A percentile compares a stretch with the other conserved stretches of the same genome.
Conservation (phyloP, 2,888 invertebrate species). For the Beris morrisii region DNA sequence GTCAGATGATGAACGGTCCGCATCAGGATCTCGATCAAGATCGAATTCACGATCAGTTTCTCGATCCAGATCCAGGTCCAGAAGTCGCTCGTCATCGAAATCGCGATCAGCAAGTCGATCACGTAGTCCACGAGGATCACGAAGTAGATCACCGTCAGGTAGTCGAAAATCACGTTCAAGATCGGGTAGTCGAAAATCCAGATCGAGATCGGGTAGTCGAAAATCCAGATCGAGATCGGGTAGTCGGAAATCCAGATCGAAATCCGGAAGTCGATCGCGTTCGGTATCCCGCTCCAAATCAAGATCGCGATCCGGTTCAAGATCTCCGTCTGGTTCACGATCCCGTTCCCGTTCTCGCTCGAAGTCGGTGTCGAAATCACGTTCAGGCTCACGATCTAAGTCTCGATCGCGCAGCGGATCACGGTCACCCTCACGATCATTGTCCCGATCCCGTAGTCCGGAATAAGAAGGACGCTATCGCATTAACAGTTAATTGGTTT, state of each 20-base stretch:
- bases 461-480: no score
- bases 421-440: slow-evolving; percentile 41
- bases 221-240: slow-evolving; percentile 51
- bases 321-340: slow-evolving; percentile 39
- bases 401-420: slow-evolving; percentile 44
- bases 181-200: slow-evolving; percentile 24
- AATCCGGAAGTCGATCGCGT: slow-evolving; percentile 48
- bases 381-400: slow-evolving; percentile 48
- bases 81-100: slow-evolving; percentile 54
- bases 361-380: slow-evolving; percentile 53
- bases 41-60: slow-evolving; percentile 55
- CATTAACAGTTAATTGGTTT: no score
- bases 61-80: slow-evolving; percentile 43
- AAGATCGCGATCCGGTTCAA: slow-evolving; percentile 33
- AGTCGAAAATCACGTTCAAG: slow-evolving; percentile 52
- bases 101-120: slow-evolving; percentile 42
- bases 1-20: slow-evolving; percentile 62
- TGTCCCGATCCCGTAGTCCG: slow-evolving; percentile 39
- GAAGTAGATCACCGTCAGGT: slow-evolving; percentile 42
- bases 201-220: slow-evolving; percentile 51
- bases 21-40: slow-evolving; percentile 50
- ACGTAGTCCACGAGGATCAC: slow-evolving; percentile 31
- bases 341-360: slow-evolving; percentile 51
- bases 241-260: slow-evolving; percentile 50
- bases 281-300: slow-evolving; percentile 32